phyloP scores from a whole-genome alignment of 2,888 invertebrate genomes.

The Limnephilus lunatus region DNA sequence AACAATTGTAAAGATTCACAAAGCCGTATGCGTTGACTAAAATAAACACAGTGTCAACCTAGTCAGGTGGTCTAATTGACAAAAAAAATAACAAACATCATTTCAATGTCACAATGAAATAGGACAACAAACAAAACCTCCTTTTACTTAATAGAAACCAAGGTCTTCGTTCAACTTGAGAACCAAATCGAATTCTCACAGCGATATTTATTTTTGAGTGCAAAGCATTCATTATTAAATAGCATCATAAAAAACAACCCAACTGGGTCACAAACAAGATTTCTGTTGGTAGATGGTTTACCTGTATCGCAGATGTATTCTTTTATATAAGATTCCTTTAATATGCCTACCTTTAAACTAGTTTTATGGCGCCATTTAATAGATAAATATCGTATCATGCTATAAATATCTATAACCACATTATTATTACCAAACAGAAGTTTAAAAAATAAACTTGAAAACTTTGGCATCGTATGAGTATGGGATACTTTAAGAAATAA shows the following conservation, averaged over 20 bases:
- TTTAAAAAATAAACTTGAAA: too few relatives aligned
- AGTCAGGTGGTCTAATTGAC: not conserved
- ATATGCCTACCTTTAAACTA: too few relatives aligned
- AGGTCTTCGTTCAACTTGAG: not conserved
- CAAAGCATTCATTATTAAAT: not conserved
- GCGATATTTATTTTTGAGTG: not conserved
- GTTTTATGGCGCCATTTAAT: not conserved
- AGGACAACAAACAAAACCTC: not conserved
- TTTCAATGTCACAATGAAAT: slow-evolving; percentile 4
- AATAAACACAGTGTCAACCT: not conserved
- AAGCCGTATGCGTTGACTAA: not conserved
- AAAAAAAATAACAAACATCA: not conserved
- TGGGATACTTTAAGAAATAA: not conserved
- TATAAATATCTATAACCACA: not conserved
- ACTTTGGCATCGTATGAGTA: too few relatives aligned
- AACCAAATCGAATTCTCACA: slow-evolving; percentile 7
- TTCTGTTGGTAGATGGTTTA: not conserved
- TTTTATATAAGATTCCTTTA: not conserved
- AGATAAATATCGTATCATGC: not conserved
- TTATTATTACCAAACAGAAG: too few relatives aligned
- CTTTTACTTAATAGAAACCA: slow-evolving; percentile 25
- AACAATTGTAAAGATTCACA: not conserved
- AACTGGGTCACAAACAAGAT: not conserved
- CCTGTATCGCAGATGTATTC: not conserved
- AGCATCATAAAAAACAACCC: not conserved